Evolutionary conservation across 2,113 vertebrate species (phyloP).

Genomic region (Physeter macrocephalus): DNA sequence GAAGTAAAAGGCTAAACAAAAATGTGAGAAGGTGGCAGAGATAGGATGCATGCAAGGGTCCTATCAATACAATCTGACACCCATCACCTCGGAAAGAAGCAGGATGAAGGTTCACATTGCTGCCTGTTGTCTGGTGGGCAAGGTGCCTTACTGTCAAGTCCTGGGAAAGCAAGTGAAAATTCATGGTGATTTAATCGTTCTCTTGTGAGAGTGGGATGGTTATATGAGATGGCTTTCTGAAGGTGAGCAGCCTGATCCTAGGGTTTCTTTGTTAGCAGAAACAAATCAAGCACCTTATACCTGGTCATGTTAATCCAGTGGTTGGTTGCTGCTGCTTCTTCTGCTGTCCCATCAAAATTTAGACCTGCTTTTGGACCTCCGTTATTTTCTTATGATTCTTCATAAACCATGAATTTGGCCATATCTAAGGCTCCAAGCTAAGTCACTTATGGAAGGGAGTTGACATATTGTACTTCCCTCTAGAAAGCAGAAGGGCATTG

Average conservation of each 20-base stretch:
- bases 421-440: neutral
- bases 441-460: neutral
- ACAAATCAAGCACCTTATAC: neutral
- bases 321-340: neutral
- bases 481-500: neutral
- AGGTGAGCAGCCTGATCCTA: neutral
- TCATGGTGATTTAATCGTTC: neutral
- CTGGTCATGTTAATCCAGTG: too few relatives aligned
- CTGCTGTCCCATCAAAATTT: neutral
- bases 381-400: neutral
- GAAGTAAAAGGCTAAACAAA: neutral
- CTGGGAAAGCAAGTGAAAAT: neutral
- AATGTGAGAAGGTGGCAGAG: neutral
- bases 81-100: too few relatives aligned
- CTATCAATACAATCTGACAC: neutral
- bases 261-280: neutral
- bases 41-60: rapidly evolving
- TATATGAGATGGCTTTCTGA: neutral
- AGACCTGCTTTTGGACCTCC: neutral
- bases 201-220: neutral
- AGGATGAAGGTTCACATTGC: too few relatives aligned
- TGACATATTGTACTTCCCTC: neutral
- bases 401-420: neutral
- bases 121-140: neutral
- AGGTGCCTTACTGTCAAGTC: neutral